These are phyloP conservation scores for Geotrypetes seraphini DNA, from an alignment of 2,797 vertebrate genomes.

Conservation along the genomic window DNA sequence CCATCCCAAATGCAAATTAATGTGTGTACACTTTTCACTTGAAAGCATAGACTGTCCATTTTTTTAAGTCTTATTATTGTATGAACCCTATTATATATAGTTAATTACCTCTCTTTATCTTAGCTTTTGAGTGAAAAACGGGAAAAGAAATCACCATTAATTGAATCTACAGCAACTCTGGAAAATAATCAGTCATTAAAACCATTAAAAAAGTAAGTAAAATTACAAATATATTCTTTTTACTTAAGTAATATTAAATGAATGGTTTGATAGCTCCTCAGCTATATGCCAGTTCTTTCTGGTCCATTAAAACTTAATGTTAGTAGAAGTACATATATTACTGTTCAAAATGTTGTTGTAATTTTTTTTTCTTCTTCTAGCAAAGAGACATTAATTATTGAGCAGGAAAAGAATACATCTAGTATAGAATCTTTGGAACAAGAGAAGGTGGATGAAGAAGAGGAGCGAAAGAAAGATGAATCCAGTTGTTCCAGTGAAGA, in stretches of 20 bases:
- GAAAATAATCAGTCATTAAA: slow-evolving; percentile 93
- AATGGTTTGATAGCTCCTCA: no score
- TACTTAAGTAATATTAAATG: slow-evolving; percentile 1
- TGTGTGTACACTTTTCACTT: no score
- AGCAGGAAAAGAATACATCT: slow-evolving; percentile 79
- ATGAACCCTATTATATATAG: slow-evolving; percentile 6
- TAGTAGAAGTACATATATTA: background rate
- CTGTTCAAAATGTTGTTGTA: background rate
- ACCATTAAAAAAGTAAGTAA: slow-evolving; percentile 79
- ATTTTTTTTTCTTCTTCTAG: slow-evolving; percentile 40
- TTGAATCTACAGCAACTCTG: slow-evolving; percentile 83
- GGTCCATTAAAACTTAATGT: background rate
- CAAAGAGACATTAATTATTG: slow-evolving; percentile 87
- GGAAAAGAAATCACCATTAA: slow-evolving; percentile 89
- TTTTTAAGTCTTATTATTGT: background rate
- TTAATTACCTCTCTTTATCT: slow-evolving; percentile 18
- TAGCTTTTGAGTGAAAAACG: slow-evolving; percentile 90
- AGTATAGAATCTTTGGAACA: slow-evolving; percentile 86
- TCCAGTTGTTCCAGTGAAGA: slow-evolving; percentile 98
- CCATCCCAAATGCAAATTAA: no score
- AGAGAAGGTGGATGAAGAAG: slow-evolving; percentile 89
- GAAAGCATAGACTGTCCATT: no score
- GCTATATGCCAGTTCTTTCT: no score
- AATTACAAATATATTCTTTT: background rate
- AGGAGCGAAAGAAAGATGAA: slow-evolving; percentile 94